These are phyloP conservation scores for Nannoperca australis DNA, from an alignment of 2,797 vertebrate species.

Conservation along the genomic window DNA sequence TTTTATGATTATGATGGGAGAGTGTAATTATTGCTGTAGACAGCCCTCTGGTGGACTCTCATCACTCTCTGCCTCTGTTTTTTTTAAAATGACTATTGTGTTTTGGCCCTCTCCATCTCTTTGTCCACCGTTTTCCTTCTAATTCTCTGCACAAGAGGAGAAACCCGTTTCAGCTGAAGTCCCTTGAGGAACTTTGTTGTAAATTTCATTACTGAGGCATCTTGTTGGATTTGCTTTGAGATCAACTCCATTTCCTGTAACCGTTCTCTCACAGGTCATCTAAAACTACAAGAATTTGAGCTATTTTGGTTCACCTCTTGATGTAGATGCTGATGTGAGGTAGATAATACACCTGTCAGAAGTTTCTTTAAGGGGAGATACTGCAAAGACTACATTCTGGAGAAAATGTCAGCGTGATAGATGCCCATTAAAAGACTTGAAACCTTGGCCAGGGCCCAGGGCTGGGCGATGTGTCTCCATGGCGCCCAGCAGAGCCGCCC, in stretches of 20 bases:
- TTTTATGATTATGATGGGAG: constrained; percentile 79
- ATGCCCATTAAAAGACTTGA: constrained; percentile 68
- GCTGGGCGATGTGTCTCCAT: constrained; percentile 45
- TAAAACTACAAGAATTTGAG: constrained; percentile 2
- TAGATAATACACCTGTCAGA: constrained; percentile 38
- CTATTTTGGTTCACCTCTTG: constrained; percentile 7
- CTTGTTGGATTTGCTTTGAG: background rate
- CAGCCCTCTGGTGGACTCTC: constrained; percentile 41
- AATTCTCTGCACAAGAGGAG: too few relatives aligned
- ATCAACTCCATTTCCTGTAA: background rate
- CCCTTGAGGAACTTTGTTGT: constrained; percentile 7
- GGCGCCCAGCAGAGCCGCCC: constrained; percentile 40
- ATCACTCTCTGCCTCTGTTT: constrained; percentile 11
- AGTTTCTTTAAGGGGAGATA: constrained; percentile 32
- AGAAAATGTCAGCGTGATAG: constrained; percentile 55
- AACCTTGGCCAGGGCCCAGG: constrained; percentile 55
- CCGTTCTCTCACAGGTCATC: background rate
- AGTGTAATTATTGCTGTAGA: constrained; percentile 53
- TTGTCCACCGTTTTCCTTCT: background rate
- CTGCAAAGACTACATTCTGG: constrained; percentile 39
- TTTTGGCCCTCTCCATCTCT: constrained; percentile 5
- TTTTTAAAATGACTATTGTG: constrained; percentile 4
- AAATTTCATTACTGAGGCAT: constrained; percentile 21
- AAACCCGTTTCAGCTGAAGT: background rate
- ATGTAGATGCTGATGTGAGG: constrained; percentile 29